A percentile compares a stretch with the other conserved stretches of the same genome.
These are phyloP conservation scores for Saimiri boliviensis DNA, from an alignment of 2,113 vertebrate genomes.

Conservation along the genomic window DNA sequence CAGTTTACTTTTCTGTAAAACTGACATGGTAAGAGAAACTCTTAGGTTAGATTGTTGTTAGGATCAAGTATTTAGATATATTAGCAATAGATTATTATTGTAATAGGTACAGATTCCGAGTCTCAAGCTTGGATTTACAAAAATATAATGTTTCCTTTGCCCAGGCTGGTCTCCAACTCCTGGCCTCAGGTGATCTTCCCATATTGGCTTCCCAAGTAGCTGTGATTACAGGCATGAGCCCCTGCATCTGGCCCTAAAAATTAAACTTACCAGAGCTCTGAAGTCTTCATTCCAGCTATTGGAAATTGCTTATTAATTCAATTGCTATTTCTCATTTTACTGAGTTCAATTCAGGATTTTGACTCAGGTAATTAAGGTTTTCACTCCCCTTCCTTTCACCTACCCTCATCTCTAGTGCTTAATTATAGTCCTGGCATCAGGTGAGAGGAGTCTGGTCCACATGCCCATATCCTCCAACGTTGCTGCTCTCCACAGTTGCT, in stretches of 20 bases:
- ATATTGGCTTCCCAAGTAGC: too few relatives aligned
- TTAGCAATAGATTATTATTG: not conserved
- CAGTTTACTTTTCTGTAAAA: not conserved
- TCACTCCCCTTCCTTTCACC: not conserved
- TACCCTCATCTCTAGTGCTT: not conserved
- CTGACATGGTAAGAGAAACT: not conserved
- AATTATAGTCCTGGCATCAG: not conserved
- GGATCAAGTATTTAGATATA: not conserved
- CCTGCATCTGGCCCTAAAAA: not conserved
- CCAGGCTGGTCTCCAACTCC: too few relatives aligned
- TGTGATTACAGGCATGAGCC: too few relatives aligned
- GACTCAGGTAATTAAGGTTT: not conserved
- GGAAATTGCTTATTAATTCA: not conserved
- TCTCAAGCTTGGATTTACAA: not conserved
- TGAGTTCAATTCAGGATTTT: not conserved
- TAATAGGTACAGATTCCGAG: not conserved
- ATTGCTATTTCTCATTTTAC: not conserved
- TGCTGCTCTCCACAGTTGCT: not conserved
- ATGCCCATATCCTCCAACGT: not conserved
- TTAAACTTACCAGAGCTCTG: not conserved
- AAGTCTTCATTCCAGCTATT: not conserved
- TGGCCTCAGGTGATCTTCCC: too few relatives aligned
- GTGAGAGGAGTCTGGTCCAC: not conserved
- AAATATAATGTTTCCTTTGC: not conserved
- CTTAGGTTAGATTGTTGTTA: not conserved